A percentile compares a stretch with the other conserved stretches of the same genome.
Evolutionary conservation across 2,888 invertebrate species (phyloP).

Genomic region (Alentia gelatinosa): DNA sequence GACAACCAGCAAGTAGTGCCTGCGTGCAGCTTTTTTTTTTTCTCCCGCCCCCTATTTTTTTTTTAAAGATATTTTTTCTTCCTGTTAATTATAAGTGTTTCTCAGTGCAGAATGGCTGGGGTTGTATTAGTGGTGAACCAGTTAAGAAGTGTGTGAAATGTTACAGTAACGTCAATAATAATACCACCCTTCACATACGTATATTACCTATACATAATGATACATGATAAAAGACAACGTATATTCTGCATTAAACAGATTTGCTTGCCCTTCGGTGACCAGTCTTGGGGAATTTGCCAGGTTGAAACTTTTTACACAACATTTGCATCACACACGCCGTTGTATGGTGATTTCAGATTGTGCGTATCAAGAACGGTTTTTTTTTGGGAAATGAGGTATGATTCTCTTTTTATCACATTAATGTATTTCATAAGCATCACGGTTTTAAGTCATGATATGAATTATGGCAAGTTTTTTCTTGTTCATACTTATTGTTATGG

Average conservation of each 20-base stretch:
- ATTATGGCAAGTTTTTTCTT: conserved; percentile 16
- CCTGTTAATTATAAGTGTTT: too few species aligned
- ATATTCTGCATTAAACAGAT: neutral
- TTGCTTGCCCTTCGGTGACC: conserved; percentile 22
- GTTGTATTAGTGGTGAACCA: neutral
- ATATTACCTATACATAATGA: neutral
- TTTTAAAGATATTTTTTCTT: too few species aligned
- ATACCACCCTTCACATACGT: conserved; percentile 37
- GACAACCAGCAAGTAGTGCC: neutral
- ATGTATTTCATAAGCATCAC: neutral
- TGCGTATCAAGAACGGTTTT: neutral
- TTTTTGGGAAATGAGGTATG: conserved; percentile 24
- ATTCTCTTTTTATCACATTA: neutral
- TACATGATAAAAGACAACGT: neutral
- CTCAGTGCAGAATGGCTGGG: neutral
- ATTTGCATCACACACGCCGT: neutral
- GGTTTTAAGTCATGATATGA: conserved; percentile 9
- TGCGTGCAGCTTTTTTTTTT: neutral
- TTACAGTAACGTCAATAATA: neutral
- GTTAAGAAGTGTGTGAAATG: neutral
- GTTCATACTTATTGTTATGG: conserved; percentile 30
- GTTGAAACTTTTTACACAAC: conserved; percentile 32
- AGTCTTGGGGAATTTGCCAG: conserved; percentile 7
- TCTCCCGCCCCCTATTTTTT: too few species aligned
- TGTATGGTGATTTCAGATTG: neutral